Conservation (phyloP, 2,888 invertebrate species). For the Chalcis sispes region DNA sequence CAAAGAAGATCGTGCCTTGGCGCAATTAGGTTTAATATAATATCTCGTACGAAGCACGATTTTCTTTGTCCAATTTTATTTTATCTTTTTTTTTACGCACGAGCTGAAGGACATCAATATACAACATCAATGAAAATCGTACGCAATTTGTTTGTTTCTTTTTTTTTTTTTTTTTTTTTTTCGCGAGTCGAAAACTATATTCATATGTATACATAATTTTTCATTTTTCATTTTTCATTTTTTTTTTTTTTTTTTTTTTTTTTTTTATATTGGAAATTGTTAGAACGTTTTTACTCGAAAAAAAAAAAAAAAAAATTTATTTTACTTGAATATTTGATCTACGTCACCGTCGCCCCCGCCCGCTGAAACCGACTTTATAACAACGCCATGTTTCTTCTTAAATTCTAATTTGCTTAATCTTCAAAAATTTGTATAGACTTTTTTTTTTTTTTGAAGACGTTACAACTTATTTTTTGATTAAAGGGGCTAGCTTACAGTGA, state of each 20-base stretch:
- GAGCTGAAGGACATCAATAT: conserved; percentile 46
- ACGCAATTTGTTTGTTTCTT: conserved; percentile 30
- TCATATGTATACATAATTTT: too few species aligned
- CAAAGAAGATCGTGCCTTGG: neutral
- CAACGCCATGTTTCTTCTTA: conserved; percentile 65
- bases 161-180: too few species aligned
- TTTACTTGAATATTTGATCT: too few species aligned
- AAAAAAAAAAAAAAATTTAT: conserved; percentile 28
- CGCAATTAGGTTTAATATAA: conserved; percentile 7
- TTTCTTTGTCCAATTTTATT: conserved; percentile 22
- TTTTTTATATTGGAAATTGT: too few species aligned
- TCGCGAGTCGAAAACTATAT: conserved; percentile 35
- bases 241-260: neutral
- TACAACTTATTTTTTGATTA: conserved; percentile 65
- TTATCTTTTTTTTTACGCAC: conserved; percentile 18
- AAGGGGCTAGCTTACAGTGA: conserved; percentile 65
- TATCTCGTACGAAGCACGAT: conserved; percentile 26
- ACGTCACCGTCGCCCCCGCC: conserved; percentile 66
- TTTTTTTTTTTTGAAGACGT: conserved; percentile 61
- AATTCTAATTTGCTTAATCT: conserved; percentile 64
- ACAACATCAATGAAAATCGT: conserved; percentile 44
- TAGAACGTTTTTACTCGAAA: conserved; percentile 51
- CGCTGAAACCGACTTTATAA: conserved; percentile 67
- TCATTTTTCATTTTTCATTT: neutral
- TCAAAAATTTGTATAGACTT: conserved; percentile 62